phyloP scores from a whole-genome alignment of 2,113 vertebrate genomes.

The Oostethus manadensis region DNA sequence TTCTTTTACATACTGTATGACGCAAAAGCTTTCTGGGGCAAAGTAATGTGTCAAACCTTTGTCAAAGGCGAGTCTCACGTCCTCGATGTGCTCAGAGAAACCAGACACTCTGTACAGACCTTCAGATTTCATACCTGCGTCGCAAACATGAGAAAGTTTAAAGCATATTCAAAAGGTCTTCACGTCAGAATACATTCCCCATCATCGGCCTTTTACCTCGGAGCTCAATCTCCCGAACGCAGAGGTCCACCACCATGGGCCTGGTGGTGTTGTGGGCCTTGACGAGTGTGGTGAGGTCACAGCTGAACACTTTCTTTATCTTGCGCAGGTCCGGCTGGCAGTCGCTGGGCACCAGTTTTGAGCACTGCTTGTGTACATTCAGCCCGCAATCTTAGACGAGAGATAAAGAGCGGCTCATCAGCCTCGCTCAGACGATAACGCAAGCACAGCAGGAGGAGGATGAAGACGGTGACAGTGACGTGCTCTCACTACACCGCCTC shows the following conservation, averaged over 20 bases:
- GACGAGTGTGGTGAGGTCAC: conserved; percentile 93
- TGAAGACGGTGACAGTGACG: conserved; percentile 41
- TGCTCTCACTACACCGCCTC: conserved; percentile 17
- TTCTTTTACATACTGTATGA: background rate
- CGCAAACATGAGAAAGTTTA: conserved; percentile 1
- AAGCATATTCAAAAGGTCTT: background rate
- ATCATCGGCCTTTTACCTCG: conserved; percentile 76
- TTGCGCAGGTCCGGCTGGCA: conserved; percentile 95
- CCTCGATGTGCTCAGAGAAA: conserved; percentile 95
- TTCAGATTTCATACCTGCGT: conserved; percentile 88
- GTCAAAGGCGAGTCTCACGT: conserved; percentile 92
- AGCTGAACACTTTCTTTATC: conserved; percentile 96
- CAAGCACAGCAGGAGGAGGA: conserved; percentile 25
- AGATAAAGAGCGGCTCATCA: conserved; percentile 25
- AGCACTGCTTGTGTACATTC: conserved; percentile 97
- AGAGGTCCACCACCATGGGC: conserved; percentile 96
- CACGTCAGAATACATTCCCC: background rate
- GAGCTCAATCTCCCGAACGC: conserved; percentile 92
- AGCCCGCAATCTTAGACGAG: conserved; percentile 83
- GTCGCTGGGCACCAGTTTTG: conserved; percentile 93
- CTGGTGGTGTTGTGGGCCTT: conserved; percentile 91
- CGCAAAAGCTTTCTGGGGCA: background rate
- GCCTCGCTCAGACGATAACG: conserved; percentile 30
- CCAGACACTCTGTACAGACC: conserved; percentile 95
- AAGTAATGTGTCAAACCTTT: conserved; percentile 76